Percentiles rank a stretch among this genome's conserved stretches.
phyloP scores from a whole-genome alignment of 2,797 vertebrate genomes.

The Labeo calbasu region DNA sequence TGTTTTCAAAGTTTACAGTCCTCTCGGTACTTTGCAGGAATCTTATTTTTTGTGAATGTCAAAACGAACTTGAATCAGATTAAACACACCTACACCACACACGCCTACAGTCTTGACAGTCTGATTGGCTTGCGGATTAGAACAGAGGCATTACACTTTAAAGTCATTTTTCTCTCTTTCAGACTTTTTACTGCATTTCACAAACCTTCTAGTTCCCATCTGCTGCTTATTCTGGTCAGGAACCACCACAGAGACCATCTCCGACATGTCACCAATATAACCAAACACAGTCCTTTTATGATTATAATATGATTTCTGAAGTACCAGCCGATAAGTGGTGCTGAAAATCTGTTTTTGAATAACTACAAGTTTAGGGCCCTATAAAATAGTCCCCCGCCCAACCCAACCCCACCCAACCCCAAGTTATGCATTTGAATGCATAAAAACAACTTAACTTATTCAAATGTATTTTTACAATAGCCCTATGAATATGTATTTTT shows the following conservation, averaged over 20 bases:
- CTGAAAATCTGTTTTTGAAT: background rate
- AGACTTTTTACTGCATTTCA: background rate
- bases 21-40: background rate
- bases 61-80: slow-evolving; percentile 34
- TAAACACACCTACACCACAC: slow-evolving; percentile 21
- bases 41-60: slow-evolving; percentile 17
- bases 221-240: background rate
- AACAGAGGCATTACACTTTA: background rate
- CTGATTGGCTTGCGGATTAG: slow-evolving; percentile 22
- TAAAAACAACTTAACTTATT: too few species aligned
- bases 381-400: too few species aligned
- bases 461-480: too few species aligned
- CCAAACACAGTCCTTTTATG: background rate
- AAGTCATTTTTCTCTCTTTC: background rate
- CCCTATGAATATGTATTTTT: too few species aligned
- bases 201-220: background rate
- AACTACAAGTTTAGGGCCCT: too few species aligned
- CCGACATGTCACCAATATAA: background rate
- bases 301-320: background rate
- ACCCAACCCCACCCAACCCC: too few species aligned
- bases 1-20: slow-evolving; percentile 42
- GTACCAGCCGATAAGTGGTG: background rate
- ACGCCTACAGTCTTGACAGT: slow-evolving; percentile 7
- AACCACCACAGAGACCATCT: background rate
- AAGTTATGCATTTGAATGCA: too few species aligned